Evolutionary conservation across 1,140 invertebrate species (phyloP), one percentile per base, ranked within the genome.

Genomic region (Akabosia matsudoensis): DNA sequence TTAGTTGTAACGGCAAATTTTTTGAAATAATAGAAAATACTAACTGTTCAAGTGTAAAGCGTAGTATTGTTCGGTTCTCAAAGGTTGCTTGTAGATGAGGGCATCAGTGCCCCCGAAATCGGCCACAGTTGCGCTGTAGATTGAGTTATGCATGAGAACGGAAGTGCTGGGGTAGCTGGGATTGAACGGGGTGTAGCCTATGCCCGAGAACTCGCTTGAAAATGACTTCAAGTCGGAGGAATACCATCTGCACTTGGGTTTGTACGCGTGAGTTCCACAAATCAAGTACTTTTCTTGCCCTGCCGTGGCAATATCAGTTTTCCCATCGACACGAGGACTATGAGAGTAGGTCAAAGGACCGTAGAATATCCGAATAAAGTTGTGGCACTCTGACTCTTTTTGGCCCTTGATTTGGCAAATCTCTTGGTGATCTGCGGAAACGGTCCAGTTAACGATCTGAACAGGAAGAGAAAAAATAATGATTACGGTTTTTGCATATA

Each of bases 191-290:
- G 70, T 77, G 77, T 75, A 78, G 10, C 80, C 80, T 56, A 79
- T 52, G 22, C 80, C 80, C 18, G 74, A 70, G 22, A 79, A 76
- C 30, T 81, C 80, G 14, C 37, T 7, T 4, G 75, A 73, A 54
- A 73, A 73, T 33, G 74, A 78, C 34, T 30, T 64, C 7, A 81
- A 70, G 51, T 75, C 71, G 1, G 54, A 18, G 2, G 77, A 76
- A 75, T 82, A 83, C 77, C 82, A 78, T 34, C 95, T 88, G 86
- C 96, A 98, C 86, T 91, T 90, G 1, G 96, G 96, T 81, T 92
- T 93, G 87, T 93, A 97, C 79, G 95, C 93, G 87, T 97, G 95
- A 30, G 96, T 98, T 64, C 95, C 96, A 86, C 96, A 98, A 33
- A 97, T 90, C 79, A 95, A 88, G 22, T 94, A 87, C 89, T 88